Conservation (phyloP, 2,113 vertebrate genomes). For the Lepus timidus region DNA sequence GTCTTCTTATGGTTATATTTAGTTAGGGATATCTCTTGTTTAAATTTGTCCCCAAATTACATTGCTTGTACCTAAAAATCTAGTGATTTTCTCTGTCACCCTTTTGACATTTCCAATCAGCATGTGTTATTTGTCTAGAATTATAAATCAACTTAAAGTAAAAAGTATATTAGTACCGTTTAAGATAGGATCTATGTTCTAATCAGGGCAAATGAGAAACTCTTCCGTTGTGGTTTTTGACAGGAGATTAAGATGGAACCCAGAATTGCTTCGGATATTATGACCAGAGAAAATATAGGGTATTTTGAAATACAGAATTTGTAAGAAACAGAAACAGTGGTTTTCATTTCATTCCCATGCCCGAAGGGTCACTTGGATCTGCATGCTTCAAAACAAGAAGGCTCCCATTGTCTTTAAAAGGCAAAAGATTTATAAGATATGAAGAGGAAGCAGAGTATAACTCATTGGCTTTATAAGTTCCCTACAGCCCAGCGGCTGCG, state of each 20-base stretch:
- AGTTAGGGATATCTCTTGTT: neutral
- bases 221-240: constrained; percentile 5
- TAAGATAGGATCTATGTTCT: neutral
- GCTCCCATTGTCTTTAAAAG: neutral
- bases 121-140: neutral
- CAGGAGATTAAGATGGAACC: neutral
- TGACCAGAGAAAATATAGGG: constrained; percentile 24
- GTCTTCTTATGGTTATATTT: neutral
- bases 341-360: neutral
- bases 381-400: neutral
- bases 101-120: neutral
- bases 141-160: neutral
- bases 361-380: neutral
- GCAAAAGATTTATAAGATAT: no score
- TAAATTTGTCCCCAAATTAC: neutral
- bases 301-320: constrained; percentile 44
- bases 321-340: neutral
- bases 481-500: rapidly evolving
- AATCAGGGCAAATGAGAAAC: neutral
- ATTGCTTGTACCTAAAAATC: neutral
- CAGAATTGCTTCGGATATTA: constrained; percentile 22
- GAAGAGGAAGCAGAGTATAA: no score
- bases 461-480: no score
- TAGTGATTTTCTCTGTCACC: neutral
- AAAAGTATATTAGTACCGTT: neutral